Evolutionary conservation across 2,113 vertebrate species (phyloP).

Genomic region (Chaetops frenatus): DNA sequence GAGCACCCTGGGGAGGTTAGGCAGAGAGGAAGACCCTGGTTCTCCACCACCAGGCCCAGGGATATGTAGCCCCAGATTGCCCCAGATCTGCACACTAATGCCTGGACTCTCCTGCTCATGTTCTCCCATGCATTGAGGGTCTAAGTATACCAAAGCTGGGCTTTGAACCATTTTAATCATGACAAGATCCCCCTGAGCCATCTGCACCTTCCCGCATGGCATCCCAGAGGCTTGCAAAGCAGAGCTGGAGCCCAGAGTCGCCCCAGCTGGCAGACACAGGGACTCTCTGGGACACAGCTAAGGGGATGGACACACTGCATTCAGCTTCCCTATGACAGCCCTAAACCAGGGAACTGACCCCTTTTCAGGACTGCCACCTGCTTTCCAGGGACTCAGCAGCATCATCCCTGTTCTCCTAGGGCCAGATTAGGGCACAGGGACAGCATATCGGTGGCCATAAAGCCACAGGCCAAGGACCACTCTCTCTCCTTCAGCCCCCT

Average conservation of each 20-base stretch:
- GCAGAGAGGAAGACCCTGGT: background rate
- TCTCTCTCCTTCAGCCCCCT: background rate
- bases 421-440: background rate
- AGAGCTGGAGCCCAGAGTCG: background rate
- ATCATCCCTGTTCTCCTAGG: background rate
- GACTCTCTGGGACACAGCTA: background rate
- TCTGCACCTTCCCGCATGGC: background rate
- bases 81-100: background rate
- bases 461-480: background rate
- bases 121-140: background rate
- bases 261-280: background rate
- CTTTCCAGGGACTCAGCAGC: background rate
- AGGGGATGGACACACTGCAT: rapidly evolving
- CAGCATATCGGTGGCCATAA: rapidly evolving
- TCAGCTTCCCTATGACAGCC: background rate
- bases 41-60: background rate
- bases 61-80: background rate
- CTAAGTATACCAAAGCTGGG: background rate
- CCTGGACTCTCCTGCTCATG: background rate
- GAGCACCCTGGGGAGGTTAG: background rate
- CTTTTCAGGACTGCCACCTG: background rate
- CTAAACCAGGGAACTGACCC: background rate
- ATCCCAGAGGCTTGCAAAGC: background rate
- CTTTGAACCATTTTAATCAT: too few relatives aligned
- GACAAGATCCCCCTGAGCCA: background rate